Evolutionary conservation across 2,888 invertebrate genomes (phyloP), one percentile per base, ranked within the genome.

Genomic region (Taphrorychus bicolor): DNA sequence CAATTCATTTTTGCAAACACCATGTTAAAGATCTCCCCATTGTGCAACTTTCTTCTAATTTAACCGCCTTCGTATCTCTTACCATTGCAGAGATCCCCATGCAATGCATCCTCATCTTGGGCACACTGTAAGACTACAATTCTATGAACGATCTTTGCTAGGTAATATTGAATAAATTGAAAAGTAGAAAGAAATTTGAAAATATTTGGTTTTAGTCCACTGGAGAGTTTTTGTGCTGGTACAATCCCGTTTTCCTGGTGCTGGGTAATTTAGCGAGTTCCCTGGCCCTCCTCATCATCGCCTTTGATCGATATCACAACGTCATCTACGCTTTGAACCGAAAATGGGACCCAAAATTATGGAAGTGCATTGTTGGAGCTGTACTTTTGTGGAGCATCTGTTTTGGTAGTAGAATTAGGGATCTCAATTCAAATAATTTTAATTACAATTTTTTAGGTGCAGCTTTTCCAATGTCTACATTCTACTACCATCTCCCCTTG

Each of bases 251-350:
- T 72, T 72, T 83, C 0, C 85, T 86, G 72, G 83, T 85, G 0
- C 79, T 82, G 0, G 84, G 85, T 1, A 81, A 86, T 40, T 74
- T 86, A 32, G 83, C 82, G 1, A 86, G 85, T 72, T 86, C 86
- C 11, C 76, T 85, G 56, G 84, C 85, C 0, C 77, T 88, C 16
- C 82, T 86, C 9, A 82, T 83, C 14, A 85, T 88, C 17, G 87
- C 87, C 2, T 70, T 87, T 57, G 87, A 88, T 74, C 82, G 87
- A 56, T 87, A 87, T 71, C 79, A 82, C 76, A 84, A 83, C 42
- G 82, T 85, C 0, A 82, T 83, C 57, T 80, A 82, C 42, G 81
- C 82, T 0, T 75, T 82, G n/a, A 78, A 78, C 48, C 79, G 77
- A 53, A 74, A 78, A 68, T 86, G 85, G 85, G 82, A 85, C 72